Evolutionary conservation across 2,888 invertebrate genomes (phyloP), one percentile per base, ranked within the genome.

Genomic region (Oligia strigilis): DNA sequence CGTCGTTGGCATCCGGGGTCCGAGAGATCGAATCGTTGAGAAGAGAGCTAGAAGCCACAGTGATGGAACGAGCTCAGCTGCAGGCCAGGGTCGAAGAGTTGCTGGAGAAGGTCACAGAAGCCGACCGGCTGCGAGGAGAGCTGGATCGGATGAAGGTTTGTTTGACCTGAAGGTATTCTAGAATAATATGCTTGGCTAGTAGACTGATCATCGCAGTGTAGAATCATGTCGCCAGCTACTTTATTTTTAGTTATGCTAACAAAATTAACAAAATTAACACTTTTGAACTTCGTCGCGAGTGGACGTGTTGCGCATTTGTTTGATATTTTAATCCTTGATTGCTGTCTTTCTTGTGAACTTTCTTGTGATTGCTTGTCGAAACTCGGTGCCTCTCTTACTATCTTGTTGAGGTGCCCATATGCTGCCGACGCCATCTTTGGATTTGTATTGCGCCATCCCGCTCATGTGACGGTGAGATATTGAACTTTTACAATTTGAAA

Each of bases 111-210:
- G 98, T 97, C 82, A 97, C 97, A 75, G 98, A 98, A 92, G 97
- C 98, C 80, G 97, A 98, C 84, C 96, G 97, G 87, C 95, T 98
- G 78, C 97, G 98, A 89, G 97, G 97, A 79, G 98, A 98, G 94
- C 97, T 98, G 88, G 97, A 97, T 65, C 97, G 98, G 88, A 94
- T 98, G 89, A 98, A 98, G 97, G 98, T 98, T 91, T 64, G 85
- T 83, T 40, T 64, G 13, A 72, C 40, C 46, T n/a, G 52, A 17
- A 69, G 76, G 81, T 69, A 62, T 66, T 65, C 29, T n/a, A 55
- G 14, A 14, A 14, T 40, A n/a, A 17, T 23, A 43, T 4, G 72
- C 72, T 84, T 73, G 29, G 40, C 72, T 71, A 62, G 40, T 46
- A 65, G 29, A 52, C 8, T 55, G 17, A 60, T 2, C 43, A 55